Evolutionary conservation across 2,113 vertebrate genomes (phyloP).

Genomic region (Ginglymostoma cirratum): DNA sequence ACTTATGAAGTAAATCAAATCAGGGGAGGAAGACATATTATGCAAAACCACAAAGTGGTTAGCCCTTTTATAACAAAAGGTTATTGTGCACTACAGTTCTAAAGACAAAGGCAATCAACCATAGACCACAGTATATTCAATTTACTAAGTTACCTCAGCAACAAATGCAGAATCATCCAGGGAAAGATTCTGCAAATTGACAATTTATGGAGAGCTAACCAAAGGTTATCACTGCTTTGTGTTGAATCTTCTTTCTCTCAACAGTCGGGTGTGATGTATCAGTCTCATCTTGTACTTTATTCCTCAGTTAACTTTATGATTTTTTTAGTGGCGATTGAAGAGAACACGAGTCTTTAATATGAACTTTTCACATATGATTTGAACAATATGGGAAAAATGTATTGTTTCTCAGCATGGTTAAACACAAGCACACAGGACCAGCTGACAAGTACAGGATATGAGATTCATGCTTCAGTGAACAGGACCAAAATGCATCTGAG

Average conservation of each 20-base stretch:
- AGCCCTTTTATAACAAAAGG: neutral
- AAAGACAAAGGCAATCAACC: neutral
- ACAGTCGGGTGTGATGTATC: neutral
- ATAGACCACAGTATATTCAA: neutral
- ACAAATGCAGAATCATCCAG: neutral
- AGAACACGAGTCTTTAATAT: neutral
- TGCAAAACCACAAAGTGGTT: neutral
- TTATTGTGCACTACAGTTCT: neutral
- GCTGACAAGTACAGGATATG: neutral
- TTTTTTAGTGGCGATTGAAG: neutral
- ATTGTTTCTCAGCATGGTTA: neutral
- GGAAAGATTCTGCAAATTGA: constrained; percentile 15
- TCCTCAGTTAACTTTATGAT: neutral
- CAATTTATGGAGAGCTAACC: neutral
- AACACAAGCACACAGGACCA: neutral
- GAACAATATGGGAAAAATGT: neutral
- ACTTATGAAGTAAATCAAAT: neutral
- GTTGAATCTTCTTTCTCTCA: neutral
- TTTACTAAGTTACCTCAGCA: neutral
- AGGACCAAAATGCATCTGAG: neutral
- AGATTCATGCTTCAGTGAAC: neutral
- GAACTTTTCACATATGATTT: neutral
- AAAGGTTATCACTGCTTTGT: neutral
- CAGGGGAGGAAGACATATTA: neutral
- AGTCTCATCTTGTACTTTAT: neutral